These are phyloP conservation scores for Macropus fuliginosus DNA, from an alignment of 2,797 vertebrate species.

Conservation along the genomic window DNA sequence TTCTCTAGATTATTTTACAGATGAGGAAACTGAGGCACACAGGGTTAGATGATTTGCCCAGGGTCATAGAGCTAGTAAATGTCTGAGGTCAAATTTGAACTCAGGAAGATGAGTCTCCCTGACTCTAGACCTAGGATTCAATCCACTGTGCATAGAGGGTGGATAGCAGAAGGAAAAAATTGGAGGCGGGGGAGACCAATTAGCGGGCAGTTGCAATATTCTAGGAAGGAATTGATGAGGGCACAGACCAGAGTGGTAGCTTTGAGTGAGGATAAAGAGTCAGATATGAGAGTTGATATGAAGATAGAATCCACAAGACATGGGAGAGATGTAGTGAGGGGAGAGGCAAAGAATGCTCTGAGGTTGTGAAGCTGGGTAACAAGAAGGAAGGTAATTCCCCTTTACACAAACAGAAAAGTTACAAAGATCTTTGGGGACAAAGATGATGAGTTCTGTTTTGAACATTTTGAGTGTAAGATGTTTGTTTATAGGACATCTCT, in stretches of 20 bases:
- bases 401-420: neutral
- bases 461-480: accelerated
- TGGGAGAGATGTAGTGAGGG: neutral
- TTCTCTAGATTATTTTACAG: too few species aligned
- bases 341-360: neutral
- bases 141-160: neutral
- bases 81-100: neutral
- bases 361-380: neutral
- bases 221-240: neutral
- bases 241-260: neutral
- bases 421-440: neutral
- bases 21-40: too few species aligned
- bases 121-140: neutral
- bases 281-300: neutral
- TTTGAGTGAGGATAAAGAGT: neutral
- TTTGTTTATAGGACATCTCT: neutral
- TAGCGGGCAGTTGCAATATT: neutral
- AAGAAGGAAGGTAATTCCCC: neutral
- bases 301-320: neutral
- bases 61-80: neutral
- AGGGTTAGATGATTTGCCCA: too few species aligned
- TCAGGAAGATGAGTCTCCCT: neutral
- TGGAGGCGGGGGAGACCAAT: neutral
- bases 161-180: neutral
- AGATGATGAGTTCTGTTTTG: neutral